Evolutionary conservation across 2,888 invertebrate species (phyloP).

Genomic region (Pseudococcus viburni): DNA sequence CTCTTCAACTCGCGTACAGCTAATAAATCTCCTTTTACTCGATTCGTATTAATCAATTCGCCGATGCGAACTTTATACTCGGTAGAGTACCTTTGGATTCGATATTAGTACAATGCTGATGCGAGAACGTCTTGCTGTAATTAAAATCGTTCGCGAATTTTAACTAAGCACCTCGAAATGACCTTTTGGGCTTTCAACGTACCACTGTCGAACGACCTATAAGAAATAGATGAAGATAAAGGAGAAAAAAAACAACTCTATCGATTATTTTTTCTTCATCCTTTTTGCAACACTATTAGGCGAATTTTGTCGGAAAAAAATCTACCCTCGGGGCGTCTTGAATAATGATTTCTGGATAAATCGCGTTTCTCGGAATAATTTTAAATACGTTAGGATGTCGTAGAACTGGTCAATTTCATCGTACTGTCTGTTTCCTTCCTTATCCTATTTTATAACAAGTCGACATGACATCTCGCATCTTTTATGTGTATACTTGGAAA

Average conservation of each 20-base stretch:
- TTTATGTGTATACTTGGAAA: conserved; percentile 1
- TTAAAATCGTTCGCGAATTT: neutral
- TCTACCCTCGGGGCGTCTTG: neutral
- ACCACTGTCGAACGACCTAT: neutral
- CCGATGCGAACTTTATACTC: neutral
- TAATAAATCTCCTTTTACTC: conserved; percentile 17
- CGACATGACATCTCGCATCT: conserved; percentile 40
- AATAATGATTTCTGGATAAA: neutral
- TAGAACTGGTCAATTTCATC: neutral
- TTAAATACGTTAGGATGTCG: neutral
- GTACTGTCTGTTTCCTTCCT: neutral
- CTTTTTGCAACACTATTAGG: neutral
- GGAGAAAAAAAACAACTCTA: neutral
- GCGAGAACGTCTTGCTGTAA: neutral
- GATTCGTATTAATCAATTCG: neutral
- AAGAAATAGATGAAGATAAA: neutral
- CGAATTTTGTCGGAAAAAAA: neutral
- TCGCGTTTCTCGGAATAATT: neutral
- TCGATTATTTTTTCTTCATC: neutral
- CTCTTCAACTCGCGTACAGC: neutral
- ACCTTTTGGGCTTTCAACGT: neutral
- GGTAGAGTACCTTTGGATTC: neutral
- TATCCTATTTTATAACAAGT: conserved; percentile 11
- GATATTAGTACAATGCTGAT: neutral
- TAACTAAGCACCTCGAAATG: neutral